Evolutionary conservation across 2,888 invertebrate genomes (phyloP).

Genomic region (Trichogramma dendrolimi): DNA sequence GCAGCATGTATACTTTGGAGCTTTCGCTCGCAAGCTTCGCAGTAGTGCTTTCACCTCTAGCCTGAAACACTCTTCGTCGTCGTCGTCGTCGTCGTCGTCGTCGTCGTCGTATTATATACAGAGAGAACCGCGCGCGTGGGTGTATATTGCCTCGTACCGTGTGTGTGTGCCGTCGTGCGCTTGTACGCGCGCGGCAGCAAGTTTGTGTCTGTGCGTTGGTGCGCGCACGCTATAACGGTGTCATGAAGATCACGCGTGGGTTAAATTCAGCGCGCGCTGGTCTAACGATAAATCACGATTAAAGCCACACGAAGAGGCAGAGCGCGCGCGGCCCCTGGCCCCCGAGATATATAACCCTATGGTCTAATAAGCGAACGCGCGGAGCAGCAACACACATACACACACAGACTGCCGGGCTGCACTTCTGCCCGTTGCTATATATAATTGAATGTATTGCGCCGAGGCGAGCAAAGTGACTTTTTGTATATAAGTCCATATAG

Average conservation of each 20-base stretch:
- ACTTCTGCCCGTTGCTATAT: no score
- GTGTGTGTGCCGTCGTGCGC: no score
- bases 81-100: no score
- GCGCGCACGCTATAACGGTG: conserved; percentile 1
- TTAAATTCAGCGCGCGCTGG: conserved; percentile 1
- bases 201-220: neutral
- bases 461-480: conserved; percentile 13
- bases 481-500: neutral
- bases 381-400: no score
- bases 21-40: no score
- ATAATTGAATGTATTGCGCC: conserved; percentile 20
- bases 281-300: conserved; percentile 21
- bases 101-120: no score
- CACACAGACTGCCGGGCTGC: neutral
- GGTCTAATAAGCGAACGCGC: no score
- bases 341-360: no score
- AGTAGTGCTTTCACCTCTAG: no score
- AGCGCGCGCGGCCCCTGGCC: neutral
- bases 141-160: neutral
- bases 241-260: neutral
- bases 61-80: no score
- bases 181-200: no score
- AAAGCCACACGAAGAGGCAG: neutral
- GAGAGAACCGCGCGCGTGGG: neutral
- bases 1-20: no score